A percentile compares a stretch with the other conserved stretches of the same genome.
Evolutionary conservation across 2,113 vertebrate species (phyloP).

Genomic region (Patagioenas fasciata): DNA sequence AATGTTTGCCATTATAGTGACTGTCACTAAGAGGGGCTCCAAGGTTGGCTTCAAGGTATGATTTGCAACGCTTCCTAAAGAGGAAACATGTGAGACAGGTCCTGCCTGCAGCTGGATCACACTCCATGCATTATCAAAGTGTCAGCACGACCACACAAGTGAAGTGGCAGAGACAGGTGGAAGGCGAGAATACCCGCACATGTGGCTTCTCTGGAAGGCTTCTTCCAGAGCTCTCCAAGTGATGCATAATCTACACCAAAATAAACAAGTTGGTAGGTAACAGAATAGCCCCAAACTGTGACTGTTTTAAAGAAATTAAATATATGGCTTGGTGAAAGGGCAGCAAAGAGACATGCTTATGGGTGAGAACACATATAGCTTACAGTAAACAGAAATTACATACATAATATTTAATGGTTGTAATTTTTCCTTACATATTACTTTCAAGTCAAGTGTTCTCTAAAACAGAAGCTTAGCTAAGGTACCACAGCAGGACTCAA

Average conservation of each 20-base stretch:
- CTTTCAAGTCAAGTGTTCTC: background rate
- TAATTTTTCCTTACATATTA: background rate
- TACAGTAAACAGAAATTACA: background rate
- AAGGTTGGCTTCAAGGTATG: background rate
- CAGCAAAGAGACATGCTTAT: background rate
- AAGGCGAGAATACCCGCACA: background rate
- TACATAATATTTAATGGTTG: background rate
- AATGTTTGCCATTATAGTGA: background rate
- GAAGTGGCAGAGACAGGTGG: rapidly evolving
- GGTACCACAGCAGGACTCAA: background rate
- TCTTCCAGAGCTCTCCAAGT: background rate
- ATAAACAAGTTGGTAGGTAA: background rate
- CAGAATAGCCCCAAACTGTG: background rate
- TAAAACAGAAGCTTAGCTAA: background rate
- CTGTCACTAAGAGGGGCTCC: background rate
- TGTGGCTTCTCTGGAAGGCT: background rate
- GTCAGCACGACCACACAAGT: rapidly evolving
- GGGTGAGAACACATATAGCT: background rate
- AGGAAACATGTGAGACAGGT: rapidly evolving
- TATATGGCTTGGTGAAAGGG: background rate
- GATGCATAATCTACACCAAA: background rate
- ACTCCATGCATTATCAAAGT: rapidly evolving
- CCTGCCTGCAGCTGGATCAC: background rate
- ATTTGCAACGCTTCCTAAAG: background rate
- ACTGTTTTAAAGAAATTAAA: background rate